Percentiles rank a stretch among this genome's conserved stretches.
Conservation (phyloP, 2,113 vertebrate species). For the Lipotes vexillifer region DNA sequence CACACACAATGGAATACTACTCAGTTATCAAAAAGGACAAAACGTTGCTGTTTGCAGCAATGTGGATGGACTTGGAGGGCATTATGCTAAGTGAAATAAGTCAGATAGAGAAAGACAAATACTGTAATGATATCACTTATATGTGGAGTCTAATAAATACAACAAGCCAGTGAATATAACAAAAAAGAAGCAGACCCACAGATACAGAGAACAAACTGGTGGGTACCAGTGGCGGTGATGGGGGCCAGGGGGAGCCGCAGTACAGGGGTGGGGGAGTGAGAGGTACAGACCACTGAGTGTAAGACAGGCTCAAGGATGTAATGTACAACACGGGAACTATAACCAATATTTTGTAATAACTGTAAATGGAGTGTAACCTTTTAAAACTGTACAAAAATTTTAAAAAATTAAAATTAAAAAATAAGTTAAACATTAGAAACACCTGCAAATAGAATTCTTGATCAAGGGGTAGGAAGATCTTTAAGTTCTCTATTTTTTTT, state of each 20-base stretch:
- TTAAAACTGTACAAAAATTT: neutral
- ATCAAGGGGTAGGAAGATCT: neutral
- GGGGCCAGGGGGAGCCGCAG: neutral
- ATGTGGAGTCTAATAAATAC: too few species aligned
- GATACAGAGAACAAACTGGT: neutral
- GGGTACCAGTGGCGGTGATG: neutral
- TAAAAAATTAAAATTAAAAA: neutral
- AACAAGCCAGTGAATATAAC: neutral
- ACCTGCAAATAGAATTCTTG: neutral
- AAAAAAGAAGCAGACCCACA: neutral
- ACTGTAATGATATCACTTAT: neutral
- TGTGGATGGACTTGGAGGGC: too few species aligned
- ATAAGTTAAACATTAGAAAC: neutral
- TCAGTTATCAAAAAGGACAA: neutral
- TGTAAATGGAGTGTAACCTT: neutral
- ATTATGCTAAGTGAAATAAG: neutral
- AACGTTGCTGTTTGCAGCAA: neutral
- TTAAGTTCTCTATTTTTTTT: neutral
- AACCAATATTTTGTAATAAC: neutral
- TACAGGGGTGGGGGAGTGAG: neutral
- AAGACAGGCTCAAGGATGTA: neutral
- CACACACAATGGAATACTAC: neutral
- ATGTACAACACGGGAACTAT: neutral
- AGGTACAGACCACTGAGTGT: accelerated
- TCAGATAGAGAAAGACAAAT: too few species aligned